phyloP scores from a whole-genome alignment of 2,113 vertebrate genomes.

The Balaenoptera acutorostrata region DNA sequence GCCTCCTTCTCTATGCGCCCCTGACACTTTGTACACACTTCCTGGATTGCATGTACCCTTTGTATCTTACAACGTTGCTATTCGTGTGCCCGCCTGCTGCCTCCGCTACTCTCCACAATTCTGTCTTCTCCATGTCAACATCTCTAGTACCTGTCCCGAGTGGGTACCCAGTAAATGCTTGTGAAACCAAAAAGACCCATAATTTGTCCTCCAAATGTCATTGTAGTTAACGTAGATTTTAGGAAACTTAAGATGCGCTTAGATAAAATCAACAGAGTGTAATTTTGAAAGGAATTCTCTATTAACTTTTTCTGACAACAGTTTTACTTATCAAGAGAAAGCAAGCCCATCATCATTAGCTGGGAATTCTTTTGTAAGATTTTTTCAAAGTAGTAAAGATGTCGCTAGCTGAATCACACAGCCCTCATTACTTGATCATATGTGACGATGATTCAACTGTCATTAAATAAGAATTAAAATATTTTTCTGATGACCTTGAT shows the following conservation, averaged over 20 bases:
- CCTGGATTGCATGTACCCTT: not conserved
- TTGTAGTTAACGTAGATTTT: slow-evolving; percentile 7
- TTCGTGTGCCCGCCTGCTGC: not conserved
- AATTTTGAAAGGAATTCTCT: slow-evolving; percentile 23
- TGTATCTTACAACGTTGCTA: not conserved
- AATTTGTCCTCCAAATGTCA: not conserved
- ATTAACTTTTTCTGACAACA: slow-evolving; percentile 26
- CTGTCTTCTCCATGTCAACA: not conserved
- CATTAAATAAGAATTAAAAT: slow-evolving; percentile 83
- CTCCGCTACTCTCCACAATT: not conserved
- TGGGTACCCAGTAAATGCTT: not conserved
- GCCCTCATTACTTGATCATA: slow-evolving; percentile 33
- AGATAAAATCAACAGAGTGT: not conserved
- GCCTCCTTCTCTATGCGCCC: not conserved
- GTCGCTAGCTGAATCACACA: slow-evolving; percentile 37
- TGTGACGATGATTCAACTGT: slow-evolving; percentile 55
- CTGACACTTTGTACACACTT: not conserved
- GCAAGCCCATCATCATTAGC: slow-evolving; percentile 30
- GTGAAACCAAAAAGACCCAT: not conserved
- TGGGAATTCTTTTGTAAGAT: slow-evolving; percentile 23
- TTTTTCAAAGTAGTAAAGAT: slow-evolving; percentile 72
- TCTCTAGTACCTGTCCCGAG: not conserved
- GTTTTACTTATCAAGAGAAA: slow-evolving; percentile 26
- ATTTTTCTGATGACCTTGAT: slow-evolving; percentile 78
- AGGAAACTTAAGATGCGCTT: not conserved